These are phyloP conservation scores for Pilophorus perplexus DNA, from an alignment of 2,888 invertebrate species.

Conservation along the genomic window DNA sequence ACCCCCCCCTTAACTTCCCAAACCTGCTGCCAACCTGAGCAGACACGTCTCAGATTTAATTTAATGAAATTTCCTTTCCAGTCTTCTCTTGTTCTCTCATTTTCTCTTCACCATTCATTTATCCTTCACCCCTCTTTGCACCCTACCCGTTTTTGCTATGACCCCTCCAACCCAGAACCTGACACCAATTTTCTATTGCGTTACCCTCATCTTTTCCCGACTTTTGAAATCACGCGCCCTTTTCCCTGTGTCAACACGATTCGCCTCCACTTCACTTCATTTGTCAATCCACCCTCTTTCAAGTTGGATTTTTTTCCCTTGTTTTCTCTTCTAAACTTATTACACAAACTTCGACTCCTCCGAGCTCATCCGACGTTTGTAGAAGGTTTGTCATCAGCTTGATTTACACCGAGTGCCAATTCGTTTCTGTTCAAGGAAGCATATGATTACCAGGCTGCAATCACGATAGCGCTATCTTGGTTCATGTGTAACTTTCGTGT, in stretches of 20 bases:
- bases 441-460: too few relatives aligned
- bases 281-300: constrained; percentile 19
- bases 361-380: constrained; percentile 3
- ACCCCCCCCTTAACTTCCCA: background rate
- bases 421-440: too few relatives aligned
- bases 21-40: background rate
- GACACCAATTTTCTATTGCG: constrained; percentile 35
- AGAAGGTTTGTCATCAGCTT: too few relatives aligned
- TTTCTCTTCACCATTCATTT: constrained; percentile 20
- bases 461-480: too few relatives aligned
- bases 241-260: constrained; percentile 21
- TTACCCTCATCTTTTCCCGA: constrained; percentile 11
- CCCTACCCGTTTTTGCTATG: background rate
- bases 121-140: background rate
- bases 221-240: constrained; percentile 8
- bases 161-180: constrained; percentile 11
- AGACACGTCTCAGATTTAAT: constrained; percentile 31
- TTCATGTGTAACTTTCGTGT: too few relatives aligned
- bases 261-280: constrained; percentile 19
- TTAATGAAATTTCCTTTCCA: constrained; percentile 28
- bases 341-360: background rate
- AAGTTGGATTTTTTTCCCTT: background rate
- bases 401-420: too few relatives aligned
- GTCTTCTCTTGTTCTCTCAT: background rate
- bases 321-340: background rate